Evolutionary conservation across 2,888 invertebrate genomes (phyloP), one percentile per base, ranked within the genome.

Genomic region (Tridacna crocea): DNA sequence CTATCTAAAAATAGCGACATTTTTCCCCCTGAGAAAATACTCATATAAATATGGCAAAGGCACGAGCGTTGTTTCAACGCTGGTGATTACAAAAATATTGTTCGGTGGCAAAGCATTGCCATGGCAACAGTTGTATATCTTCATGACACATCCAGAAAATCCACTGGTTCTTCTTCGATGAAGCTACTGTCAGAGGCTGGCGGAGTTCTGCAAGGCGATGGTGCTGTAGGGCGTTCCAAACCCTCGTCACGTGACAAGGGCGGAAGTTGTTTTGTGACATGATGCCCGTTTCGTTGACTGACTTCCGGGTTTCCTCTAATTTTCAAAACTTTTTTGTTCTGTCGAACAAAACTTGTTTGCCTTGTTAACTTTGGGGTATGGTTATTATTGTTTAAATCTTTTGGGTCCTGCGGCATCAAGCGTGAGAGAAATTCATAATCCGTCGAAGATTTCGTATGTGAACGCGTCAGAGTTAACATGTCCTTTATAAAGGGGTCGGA

Each of bases 191-290:
- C 88, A 6, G 85, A 88, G 19, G 77, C 65, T 4, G 88, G 88
- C n/a, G 90, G 91, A 1, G 90, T 91, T 58, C 77, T 75, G n/a
- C 87, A 87, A 8, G 91, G 91, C 11, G 91, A 90, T 22, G 91
- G 91, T 3, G 90, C 90, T 3, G 88, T 84, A 11, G 90, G 90
- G 19, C 90, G 87, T 12, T 88, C 89, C 3, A 89, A 90, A 22
- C 88, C 68, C 22, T 86, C 85, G 46, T 89, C 87, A 66, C 85
- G 84, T 73, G 80, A 79, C 36, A 90, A 78, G 12, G 91, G 91
- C 73, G 91, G 90, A 70, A 91, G 88, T 72, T 89, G 89, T 65
- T 79, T 88, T n/a, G 72, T 68, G 47, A 65, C 55, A 47, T 63
- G 70, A 55, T 76, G 65, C 65, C 80, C 73, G 72, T 79, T 70